phyloP scores from a whole-genome alignment of 2,888 invertebrate genomes.

The Mythimna ferrago region DNA sequence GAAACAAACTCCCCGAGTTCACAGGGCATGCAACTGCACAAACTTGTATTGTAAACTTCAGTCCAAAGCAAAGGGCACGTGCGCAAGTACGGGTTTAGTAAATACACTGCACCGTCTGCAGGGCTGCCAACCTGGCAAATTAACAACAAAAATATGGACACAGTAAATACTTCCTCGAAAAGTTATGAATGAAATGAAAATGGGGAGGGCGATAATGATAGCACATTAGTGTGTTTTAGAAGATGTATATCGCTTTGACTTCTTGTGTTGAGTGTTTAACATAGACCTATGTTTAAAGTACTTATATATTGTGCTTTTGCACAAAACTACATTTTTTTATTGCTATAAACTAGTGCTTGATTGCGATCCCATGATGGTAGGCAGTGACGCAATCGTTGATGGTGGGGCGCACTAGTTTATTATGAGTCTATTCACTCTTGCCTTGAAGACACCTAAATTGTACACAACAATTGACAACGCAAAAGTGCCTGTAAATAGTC shows the following conservation, averaged over 20 bases:
- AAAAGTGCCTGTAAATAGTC: too few relatives aligned
- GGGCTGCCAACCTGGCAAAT: conserved; percentile 56
- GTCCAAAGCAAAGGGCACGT: conserved; percentile 63
- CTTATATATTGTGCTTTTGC: too few relatives aligned
- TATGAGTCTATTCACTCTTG: too few relatives aligned
- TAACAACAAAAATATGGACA: conserved; percentile 47
- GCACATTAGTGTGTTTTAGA: conserved; percentile 32
- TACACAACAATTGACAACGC: too few relatives aligned
- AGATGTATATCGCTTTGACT: conserved; percentile 18
- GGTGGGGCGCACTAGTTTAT: too few relatives aligned
- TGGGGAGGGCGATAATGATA: conserved; percentile 48
- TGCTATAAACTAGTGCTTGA: too few relatives aligned
- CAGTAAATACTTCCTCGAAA: conserved; percentile 37
- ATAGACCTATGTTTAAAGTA: background rate
- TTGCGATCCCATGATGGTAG: too few relatives aligned
- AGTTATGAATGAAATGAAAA: conserved; percentile 37
- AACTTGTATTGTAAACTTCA: conserved; percentile 74
- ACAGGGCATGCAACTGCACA: conserved; percentile 64
- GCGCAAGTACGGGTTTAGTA: conserved; percentile 58
- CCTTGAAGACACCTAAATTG: too few relatives aligned
- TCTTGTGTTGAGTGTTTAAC: background rate
- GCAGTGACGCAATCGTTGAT: too few relatives aligned
- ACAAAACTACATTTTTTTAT: too few relatives aligned
- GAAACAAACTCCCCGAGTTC: conserved; percentile 58
- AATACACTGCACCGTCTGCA: conserved; percentile 65